Conservation (phyloP, 2,888 invertebrate genomes). For the Stomorhina lunata region DNA sequence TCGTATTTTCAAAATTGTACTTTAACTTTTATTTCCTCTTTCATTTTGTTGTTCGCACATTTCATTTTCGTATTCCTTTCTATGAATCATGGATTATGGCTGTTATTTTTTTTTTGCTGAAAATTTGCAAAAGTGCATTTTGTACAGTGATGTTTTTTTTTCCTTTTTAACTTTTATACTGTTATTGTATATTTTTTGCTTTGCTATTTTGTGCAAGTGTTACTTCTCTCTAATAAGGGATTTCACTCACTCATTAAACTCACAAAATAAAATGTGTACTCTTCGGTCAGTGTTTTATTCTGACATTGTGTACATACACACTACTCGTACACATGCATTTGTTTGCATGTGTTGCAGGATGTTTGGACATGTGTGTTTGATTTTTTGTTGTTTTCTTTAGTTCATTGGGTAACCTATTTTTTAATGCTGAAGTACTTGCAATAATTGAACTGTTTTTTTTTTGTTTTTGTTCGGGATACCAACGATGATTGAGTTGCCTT, state of each 20-base stretch:
- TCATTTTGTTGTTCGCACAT: conserved; percentile 42
- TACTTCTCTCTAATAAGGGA: conserved; percentile 32
- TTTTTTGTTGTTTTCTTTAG: conserved; percentile 54
- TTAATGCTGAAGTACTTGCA: conserved; percentile 54
- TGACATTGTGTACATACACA: conserved; percentile 54
- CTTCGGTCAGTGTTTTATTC: conserved; percentile 59
- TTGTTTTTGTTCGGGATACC: no score
- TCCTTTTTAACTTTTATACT: conserved; percentile 3
- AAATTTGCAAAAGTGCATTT: conserved; percentile 40
- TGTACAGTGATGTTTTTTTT: neutral
- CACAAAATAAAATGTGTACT: conserved; percentile 4
- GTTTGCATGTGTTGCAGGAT: conserved; percentile 41
- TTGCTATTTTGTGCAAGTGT: conserved; percentile 51
- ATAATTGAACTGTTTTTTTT: conserved; percentile 56
- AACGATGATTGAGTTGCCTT: conserved; percentile 16
- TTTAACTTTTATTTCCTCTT: conserved; percentile 36
- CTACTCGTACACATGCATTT: no score
- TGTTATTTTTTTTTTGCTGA: neutral
- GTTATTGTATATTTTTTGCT: conserved; percentile 37
- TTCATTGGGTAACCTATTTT: conserved; percentile 67
- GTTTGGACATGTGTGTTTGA: conserved; percentile 35
- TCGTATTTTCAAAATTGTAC: conserved; percentile 47
- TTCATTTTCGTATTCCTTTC: conserved; percentile 59
- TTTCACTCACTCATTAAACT: conserved; percentile 28
- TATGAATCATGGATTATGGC: conserved; percentile 40